Percentiles rank a stretch among this genome's conserved stretches.
Evolutionary conservation across 2,888 invertebrate genomes (phyloP).

Genomic region (Zaprionus obscuricornis): DNA sequence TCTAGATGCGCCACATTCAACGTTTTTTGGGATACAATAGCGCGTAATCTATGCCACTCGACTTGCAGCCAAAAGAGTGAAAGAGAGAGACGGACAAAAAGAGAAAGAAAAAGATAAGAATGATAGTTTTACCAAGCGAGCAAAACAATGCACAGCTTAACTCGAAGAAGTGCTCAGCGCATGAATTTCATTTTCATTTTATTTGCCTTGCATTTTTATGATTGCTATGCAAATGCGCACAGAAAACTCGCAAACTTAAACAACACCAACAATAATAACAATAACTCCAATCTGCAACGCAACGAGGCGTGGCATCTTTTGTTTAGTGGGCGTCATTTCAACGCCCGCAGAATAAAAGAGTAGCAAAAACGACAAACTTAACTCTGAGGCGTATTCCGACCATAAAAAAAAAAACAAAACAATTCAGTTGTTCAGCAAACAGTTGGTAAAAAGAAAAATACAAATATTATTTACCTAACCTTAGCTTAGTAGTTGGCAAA

Average conservation of each 20-base stretch:
- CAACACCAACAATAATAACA: conserved; percentile 16
- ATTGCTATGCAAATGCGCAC: conserved; percentile 62
- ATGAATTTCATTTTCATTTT: conserved; percentile 49
- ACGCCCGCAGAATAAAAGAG: conserved; percentile 44
- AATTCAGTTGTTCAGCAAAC: conserved; percentile 32
- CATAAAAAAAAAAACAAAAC: conserved; percentile 20
- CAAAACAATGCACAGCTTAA: conserved; percentile 30
- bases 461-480: neutral
- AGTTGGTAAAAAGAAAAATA: conserved; percentile 8
- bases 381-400: conserved; percentile 5
- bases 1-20: conserved; percentile 41
- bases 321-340: conserved; percentile 35
- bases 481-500: too few relatives aligned
- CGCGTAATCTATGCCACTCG: conserved; percentile 64
- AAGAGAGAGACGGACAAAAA: too few relatives aligned
- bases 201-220: conserved; percentile 62
- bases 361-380: conserved; percentile 18
- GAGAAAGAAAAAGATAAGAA: too few relatives aligned
- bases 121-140: conserved; percentile 49
- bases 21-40: conserved; percentile 63
- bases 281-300: conserved; percentile 48
- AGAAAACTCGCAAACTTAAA: conserved; percentile 30
- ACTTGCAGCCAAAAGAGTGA: conserved; percentile 29
- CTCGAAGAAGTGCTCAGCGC: conserved; percentile 52
- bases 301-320: conserved; percentile 67